phyloP scores from a whole-genome alignment of 2,797 vertebrate genomes.

The Rhadinocentrus ornatus region DNA sequence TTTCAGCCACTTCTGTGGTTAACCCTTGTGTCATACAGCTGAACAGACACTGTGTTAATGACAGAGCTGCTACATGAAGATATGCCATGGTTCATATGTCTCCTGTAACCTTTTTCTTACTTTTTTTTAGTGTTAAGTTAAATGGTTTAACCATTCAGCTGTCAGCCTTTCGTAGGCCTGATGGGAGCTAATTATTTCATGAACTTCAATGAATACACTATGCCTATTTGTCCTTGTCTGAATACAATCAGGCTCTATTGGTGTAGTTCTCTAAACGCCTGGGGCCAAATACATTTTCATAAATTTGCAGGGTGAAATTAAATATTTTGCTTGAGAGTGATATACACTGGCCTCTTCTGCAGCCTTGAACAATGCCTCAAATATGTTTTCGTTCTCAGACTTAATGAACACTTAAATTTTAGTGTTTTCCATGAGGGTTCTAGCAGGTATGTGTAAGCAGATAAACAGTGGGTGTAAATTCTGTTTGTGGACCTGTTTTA shows the following conservation, averaged over 20 bases:
- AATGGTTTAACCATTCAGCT: conserved; percentile 62
- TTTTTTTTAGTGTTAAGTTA: conserved; percentile 41
- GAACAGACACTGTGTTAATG: conserved; percentile 56
- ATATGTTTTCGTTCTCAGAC: conserved; percentile 28
- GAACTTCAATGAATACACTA: conserved; percentile 64
- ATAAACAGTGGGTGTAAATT: conserved; percentile 45
- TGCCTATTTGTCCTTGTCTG: conserved; percentile 70
- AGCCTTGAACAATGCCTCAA: conserved; percentile 30
- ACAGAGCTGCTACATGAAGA: conserved; percentile 18
- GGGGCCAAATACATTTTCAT: conserved; percentile 64
- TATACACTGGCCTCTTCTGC: conserved; percentile 18
- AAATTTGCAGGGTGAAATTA: conserved; percentile 46
- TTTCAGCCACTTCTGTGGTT: conserved; percentile 35
- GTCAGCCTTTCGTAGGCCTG: conserved; percentile 63
- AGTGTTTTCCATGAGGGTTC: conserved; percentile 16
- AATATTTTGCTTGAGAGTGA: conserved; percentile 49
- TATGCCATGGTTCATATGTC: conserved; percentile 42
- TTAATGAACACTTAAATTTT: conserved; percentile 25
- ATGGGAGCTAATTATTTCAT: conserved; percentile 77
- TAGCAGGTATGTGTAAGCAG: conserved; percentile 17
- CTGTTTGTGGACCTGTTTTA: conserved; percentile 51
- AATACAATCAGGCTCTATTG: conserved; percentile 59
- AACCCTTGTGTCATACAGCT: conserved; percentile 50
- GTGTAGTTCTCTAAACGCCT: conserved; percentile 54
- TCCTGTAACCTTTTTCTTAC: conserved; percentile 19